Base-by-base conservation (phyloP, 2,113 vertebrate genomes). In the Carettochelys insculpta region DNA sequence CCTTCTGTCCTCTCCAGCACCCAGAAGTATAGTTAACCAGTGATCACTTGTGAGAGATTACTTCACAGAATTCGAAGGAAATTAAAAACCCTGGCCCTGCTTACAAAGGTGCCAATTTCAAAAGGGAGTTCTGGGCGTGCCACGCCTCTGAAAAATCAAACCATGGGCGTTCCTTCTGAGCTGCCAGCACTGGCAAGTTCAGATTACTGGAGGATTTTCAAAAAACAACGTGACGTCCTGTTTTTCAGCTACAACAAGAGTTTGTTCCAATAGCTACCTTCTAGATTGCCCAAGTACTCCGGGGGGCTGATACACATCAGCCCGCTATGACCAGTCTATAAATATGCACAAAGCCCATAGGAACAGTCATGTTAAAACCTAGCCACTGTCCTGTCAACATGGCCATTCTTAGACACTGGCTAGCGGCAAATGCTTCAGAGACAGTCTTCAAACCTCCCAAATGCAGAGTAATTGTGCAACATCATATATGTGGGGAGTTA, bases 351-450 rank as follows among this genome's bases (percentile, higher is more conserved):
- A 76, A 88, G 79, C 92, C 87, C 73, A 90, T 77, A 91, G 86
- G 29, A 38, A 17, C 8, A 22, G 61, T 38, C 34, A 65, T 10
- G 17, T 65, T 31, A 38, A n/a, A 92, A 79, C 61, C 68, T 81
- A 78, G 92, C 41, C 94, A 79, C 48, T 56, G 89, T 90, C 25
- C 94, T 92, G 92, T 80, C 91, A 92, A 24, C 10, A 92, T 79
- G 85, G 85, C 80, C 85, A 77, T 61, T 77, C 91, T n/a, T n/a
- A 94, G 94, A 94, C 95, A 92, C 68, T 56, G 92, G 92, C 83
- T 92, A 90, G 95, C 73, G 85, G 89, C n/a, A 38, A 68, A n/a
- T n/a, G 88, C 88, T 53, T 87, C 83, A 27, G 78, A 76, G 14
- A 34, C 65, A 19, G n/a, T 53, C 56, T 75, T 89, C 82, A 92